Conservation (phyloP, 1,140 invertebrate species). For the Dendroctonus valens region DNA sequence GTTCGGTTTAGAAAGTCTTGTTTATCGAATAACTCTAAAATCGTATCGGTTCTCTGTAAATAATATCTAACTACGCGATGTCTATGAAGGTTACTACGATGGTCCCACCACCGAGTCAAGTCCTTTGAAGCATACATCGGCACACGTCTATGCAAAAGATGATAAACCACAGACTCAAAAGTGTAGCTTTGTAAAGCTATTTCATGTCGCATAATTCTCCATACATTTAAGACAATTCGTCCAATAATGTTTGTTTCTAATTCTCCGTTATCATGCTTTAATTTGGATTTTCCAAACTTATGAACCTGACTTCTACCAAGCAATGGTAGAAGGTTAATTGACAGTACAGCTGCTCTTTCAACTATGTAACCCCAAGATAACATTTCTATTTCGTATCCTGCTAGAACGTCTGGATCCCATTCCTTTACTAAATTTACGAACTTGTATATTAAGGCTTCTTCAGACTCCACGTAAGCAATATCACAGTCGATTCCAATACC, state of each 20-base stretch:
- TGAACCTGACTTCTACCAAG: constrained; percentile 75
- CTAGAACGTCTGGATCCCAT: constrained; percentile 92
- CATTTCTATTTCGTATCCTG: constrained; percentile 94
- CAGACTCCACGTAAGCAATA: constrained; percentile 59
- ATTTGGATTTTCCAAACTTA: constrained; percentile 40
- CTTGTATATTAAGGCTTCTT: constrained; percentile 67
- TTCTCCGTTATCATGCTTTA: constrained; percentile 46
- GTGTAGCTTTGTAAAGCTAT: constrained; percentile 84
- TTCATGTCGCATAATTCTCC: constrained; percentile 87
- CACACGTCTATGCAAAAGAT: constrained; percentile 81
- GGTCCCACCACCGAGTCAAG: constrained; percentile 75
- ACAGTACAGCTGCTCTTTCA: constrained; percentile 73
- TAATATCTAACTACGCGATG: constrained; percentile 76
- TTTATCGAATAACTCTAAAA: constrained; percentile 79
- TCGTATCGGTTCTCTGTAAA: constrained; percentile 67
- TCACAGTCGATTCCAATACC: constrained; percentile 50
- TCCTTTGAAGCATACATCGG: constrained; percentile 69
- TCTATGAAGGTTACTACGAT: constrained; percentile 56
- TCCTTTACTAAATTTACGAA: constrained; percentile 67
- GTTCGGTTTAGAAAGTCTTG: constrained; percentile 90
- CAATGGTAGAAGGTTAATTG: constrained; percentile 66
- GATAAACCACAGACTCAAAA: constrained; percentile 90
- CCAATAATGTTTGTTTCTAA: constrained; percentile 62
- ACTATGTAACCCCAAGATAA: constrained; percentile 94
- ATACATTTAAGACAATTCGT: constrained; percentile 87